Evolutionary conservation across 53 echinoderm and acorn worm genomes (phyloP).

Genomic region (Arbacia lixula): DNA sequence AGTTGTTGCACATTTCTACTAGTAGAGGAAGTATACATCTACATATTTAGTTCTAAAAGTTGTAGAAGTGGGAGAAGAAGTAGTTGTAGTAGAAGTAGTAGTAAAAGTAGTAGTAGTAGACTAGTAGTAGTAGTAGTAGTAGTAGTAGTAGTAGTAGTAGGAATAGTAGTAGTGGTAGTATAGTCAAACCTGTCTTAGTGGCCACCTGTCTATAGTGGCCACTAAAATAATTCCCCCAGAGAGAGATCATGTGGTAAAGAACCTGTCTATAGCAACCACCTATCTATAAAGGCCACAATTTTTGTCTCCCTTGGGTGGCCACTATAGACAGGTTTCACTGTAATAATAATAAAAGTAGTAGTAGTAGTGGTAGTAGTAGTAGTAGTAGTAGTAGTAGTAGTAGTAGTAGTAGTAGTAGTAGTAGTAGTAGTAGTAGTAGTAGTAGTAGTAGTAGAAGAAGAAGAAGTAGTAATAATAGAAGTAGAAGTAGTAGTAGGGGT

Average conservation of each 20-base stretch:
- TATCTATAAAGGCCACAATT: too few relatives aligned
- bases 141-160: not conserved
- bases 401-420: slow-evolving; percentile 1
- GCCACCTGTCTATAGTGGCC: too few relatives aligned
- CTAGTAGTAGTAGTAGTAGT: slow-evolving; percentile 2
- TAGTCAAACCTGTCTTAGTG: not conserved
- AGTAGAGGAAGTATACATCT: too few relatives aligned
- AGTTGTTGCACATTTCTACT: too few relatives aligned
- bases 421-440: not conserved
- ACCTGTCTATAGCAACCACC: too few relatives aligned
- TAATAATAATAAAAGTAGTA: not conserved
- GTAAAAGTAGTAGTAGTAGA: not conserved
- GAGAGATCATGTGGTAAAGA: too few relatives aligned
- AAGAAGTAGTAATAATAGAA: not conserved
- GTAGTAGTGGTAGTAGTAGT: not conserved
- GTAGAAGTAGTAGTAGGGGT: not conserved
- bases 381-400: not conserved
- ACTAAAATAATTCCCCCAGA: too few relatives aligned
- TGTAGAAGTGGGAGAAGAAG: not conserved
- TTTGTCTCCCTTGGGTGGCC: too few relatives aligned
- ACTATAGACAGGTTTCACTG: too few relatives aligned
- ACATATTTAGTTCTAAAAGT: not conserved
- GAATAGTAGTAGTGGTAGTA: not conserved
- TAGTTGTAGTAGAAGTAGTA: slow-evolving; percentile 15
- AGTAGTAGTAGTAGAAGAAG: slow-evolving; percentile 2